Conservation (phyloP, 2,113 vertebrate species). For the Ammodytes dubius region DNA sequence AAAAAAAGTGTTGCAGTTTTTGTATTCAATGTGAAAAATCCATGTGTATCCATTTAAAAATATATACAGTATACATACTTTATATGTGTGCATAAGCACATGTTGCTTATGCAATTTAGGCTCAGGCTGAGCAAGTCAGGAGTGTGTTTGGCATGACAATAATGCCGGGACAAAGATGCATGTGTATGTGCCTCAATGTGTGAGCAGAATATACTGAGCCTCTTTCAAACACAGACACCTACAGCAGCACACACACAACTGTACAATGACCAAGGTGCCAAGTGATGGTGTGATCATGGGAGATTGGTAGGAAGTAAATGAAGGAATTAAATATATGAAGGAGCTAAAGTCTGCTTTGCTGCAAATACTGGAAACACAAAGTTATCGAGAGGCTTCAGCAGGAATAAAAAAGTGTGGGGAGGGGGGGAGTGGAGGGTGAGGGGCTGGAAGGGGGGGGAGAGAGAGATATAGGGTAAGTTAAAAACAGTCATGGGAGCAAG, state of each 20-base stretch:
- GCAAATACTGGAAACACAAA: conserved; percentile 46
- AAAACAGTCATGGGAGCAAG: conserved; percentile 42
- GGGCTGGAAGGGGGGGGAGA: not conserved
- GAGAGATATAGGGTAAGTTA: conserved; percentile 19
- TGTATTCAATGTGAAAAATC: not conserved
- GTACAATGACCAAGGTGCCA: conserved; percentile 48
- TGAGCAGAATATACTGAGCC: conserved; percentile 63
- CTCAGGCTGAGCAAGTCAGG: conserved; percentile 23
- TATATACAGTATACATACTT: not conserved
- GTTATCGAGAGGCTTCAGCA: conserved; percentile 46
- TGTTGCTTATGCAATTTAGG: conserved; percentile 38
- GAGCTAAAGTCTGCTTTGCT: conserved; percentile 62
- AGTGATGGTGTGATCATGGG: conserved; percentile 25
- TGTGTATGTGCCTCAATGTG: conserved; percentile 66
- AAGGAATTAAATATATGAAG: conserved; percentile 81
- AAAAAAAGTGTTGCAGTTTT: conserved; percentile 23
- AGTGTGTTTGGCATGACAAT: conserved; percentile 79
- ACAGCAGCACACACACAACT: conserved; percentile 37
- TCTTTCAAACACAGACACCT: conserved; percentile 34
- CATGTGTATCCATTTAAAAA: not conserved
- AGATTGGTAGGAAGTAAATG: conserved; percentile 53
- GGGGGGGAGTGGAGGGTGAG: not conserved
- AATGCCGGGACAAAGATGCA: conserved; percentile 67
- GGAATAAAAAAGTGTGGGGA: conserved; percentile 37
- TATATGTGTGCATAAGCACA: conserved; percentile 21